Evolutionary conservation across 2,113 vertebrate genomes (phyloP).

Genomic region (Strix uralensis): DNA sequence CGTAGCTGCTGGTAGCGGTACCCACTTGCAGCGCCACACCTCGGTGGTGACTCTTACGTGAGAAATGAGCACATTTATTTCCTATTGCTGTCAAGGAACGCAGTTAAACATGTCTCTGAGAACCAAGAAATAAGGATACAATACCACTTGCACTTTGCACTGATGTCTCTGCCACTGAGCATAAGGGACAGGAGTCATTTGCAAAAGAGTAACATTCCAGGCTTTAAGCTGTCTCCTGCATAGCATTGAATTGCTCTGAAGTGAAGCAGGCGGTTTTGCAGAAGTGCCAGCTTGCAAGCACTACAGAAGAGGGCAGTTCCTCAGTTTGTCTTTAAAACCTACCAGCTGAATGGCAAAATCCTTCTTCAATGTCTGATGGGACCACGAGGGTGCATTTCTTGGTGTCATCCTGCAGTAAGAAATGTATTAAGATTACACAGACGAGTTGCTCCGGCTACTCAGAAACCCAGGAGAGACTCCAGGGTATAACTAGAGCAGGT

Average conservation of each 20-base stretch:
- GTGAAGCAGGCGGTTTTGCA: neutral
- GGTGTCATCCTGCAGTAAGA: neutral
- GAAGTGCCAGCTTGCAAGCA: neutral
- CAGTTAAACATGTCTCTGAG: neutral
- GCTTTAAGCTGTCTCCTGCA: neutral
- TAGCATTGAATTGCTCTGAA: neutral
- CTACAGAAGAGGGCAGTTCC: neutral
- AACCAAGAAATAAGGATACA: neutral
- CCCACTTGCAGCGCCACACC: neutral
- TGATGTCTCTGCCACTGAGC: neutral
- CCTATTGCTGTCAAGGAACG: neutral
- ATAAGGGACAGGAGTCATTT: neutral
- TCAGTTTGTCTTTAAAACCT: neutral
- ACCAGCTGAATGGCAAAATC: neutral
- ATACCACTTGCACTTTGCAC: neutral
- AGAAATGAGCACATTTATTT: neutral
- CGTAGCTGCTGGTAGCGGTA: too few relatives aligned
- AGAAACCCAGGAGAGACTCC: neutral
- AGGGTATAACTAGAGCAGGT: neutral
- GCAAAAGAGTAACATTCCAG: neutral
- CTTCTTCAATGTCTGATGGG: neutral
- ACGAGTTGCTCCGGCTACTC: neutral
- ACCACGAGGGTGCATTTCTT: neutral
- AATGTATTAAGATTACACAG: neutral
- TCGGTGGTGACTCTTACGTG: neutral